These are phyloP conservation scores for Cryptoprocta ferox DNA, from an alignment of 2,797 vertebrate species.

Conservation along the genomic window DNA sequence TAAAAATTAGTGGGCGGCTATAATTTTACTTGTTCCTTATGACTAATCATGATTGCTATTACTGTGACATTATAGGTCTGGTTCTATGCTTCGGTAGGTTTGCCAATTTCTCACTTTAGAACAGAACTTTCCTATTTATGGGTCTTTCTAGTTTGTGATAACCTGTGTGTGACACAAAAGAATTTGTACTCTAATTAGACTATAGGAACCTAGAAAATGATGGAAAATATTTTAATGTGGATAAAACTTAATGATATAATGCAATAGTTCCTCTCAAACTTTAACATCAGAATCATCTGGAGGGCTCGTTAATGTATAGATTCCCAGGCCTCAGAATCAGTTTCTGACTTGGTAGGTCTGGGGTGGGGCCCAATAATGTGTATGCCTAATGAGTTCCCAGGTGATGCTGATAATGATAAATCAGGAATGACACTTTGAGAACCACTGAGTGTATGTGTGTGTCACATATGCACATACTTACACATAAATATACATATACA, in stretches of 20 bases:
- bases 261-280: background rate
- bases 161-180: background rate
- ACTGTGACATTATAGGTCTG: background rate
- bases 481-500: background rate
- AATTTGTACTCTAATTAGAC: background rate
- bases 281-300: background rate
- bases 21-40: background rate
- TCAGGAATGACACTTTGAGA: background rate
- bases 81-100: background rate
- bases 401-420: background rate
- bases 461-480: background rate
- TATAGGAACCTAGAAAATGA: slow-evolving; percentile 3
- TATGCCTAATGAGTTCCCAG: background rate
- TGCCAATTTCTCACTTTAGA: slow-evolving; percentile 24
- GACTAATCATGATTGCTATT: background rate
- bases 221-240: background rate
- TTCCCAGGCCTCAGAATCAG: background rate
- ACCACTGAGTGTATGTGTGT: background rate
- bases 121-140: background rate
- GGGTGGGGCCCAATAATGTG: background rate
- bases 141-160: slow-evolving; percentile 38
- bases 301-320: background rate
- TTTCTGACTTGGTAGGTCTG: background rate
- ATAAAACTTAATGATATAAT: slow-evolving; percentile 6
- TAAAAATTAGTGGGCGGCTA: background rate